Evolutionary conservation across 2,113 vertebrate species (phyloP).

Genomic region (Callipepla californica): DNA sequence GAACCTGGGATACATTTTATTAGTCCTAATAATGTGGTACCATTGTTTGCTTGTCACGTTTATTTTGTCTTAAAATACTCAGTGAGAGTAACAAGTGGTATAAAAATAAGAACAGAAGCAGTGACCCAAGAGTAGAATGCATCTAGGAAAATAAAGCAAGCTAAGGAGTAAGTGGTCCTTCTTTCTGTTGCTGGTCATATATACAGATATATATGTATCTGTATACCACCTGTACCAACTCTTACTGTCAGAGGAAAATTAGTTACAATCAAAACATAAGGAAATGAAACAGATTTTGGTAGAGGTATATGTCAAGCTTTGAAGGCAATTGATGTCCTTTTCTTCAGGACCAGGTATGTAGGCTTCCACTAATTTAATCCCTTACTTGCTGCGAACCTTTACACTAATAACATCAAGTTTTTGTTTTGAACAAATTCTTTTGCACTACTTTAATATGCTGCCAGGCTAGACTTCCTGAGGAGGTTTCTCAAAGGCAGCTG

Average conservation of each 20-base stretch:
- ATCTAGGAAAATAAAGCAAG: background rate
- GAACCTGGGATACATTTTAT: background rate
- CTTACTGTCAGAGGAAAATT: background rate
- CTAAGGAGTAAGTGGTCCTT: background rate
- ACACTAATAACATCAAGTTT: background rate
- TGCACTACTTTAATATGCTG: background rate
- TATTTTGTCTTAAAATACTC: background rate
- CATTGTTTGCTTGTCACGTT: background rate
- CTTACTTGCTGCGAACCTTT: background rate
- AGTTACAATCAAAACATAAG: background rate
- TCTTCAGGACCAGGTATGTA: background rate
- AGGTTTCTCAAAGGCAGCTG: background rate
- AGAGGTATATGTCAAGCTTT: background rate
- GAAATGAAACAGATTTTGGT: background rate
- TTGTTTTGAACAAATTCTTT: background rate
- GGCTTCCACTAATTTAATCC: background rate
- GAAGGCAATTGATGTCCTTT: background rate
- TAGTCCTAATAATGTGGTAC: background rate
- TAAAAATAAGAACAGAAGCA: background rate
- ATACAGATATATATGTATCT: too few species aligned
- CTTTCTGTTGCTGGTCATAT: too few species aligned
- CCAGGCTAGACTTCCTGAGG: background rate
- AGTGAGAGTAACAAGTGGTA: background rate
- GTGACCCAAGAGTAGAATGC: background rate
- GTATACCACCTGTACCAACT: background rate